Conservation (phyloP, 1,140 invertebrate genomes). For the Zaprionus ghesquierei region DNA sequence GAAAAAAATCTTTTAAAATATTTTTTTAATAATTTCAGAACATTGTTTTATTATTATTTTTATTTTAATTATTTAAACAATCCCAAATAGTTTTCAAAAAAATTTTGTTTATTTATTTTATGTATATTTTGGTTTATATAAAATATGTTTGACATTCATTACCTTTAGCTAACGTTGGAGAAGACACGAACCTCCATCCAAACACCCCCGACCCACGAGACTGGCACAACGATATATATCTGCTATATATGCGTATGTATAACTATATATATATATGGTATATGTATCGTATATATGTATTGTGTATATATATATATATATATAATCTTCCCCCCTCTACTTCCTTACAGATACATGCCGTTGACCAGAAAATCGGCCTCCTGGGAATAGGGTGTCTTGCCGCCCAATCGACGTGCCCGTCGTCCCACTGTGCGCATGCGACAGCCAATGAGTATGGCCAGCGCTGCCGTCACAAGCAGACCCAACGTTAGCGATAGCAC, state of each 20-base stretch:
- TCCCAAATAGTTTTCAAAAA: constrained; percentile 56
- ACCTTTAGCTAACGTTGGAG: constrained; percentile 38
- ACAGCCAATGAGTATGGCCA: constrained; percentile 91
- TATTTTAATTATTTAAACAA: constrained; percentile 53
- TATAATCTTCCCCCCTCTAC: constrained; percentile 9
- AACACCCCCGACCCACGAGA: constrained; percentile 8
- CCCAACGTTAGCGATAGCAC: constrained; percentile 91
- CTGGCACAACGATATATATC: constrained; percentile 23
- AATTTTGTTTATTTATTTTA: constrained; percentile 10
- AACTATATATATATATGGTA: neutral
- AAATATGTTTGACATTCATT: constrained; percentile 69
- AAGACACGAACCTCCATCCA: neutral
- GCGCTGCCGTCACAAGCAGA: constrained; percentile 85
- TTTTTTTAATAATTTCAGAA: no score
- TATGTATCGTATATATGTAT: constrained; percentile 5
- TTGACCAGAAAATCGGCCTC: constrained; percentile 98
- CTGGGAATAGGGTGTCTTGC: constrained; percentile 93
- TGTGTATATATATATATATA: no score
- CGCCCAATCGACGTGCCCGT: constrained; percentile 87
- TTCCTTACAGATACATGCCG: constrained; percentile 97
- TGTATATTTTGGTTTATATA: constrained; percentile 71
- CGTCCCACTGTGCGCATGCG: constrained; percentile 89
- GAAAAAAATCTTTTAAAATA: no score
- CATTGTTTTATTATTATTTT: constrained; percentile 10
- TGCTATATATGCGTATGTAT: neutral